Base-by-base conservation (phyloP, 2,797 vertebrate genomes). In the Hydrolagus colliei region DNA sequence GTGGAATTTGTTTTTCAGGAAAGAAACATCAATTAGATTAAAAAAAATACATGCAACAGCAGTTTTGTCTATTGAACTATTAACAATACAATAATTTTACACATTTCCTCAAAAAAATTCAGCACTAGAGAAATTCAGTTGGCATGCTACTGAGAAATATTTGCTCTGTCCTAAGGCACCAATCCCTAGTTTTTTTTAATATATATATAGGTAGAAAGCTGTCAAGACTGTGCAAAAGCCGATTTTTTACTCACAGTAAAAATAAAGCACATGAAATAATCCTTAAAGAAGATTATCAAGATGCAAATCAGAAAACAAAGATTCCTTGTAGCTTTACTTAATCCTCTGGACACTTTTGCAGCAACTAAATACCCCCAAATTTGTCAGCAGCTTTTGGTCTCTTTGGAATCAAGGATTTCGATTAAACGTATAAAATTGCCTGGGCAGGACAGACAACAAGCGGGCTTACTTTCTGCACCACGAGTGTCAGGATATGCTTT, bases 41-140 rank as follows among this genome's bases (percentile, higher is more conserved):
- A 80, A 80, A 77, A 71, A 77, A 84, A 80, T 68, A 84, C 79
- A 84, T 84, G 79, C 79, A 84, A 84, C 79, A 84, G 65, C 79
- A 84, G 79, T 67, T 68, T 84, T 27, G 27, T 80, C 79, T 84
- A 84, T 52, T 71, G 18, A 84, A 84, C 79, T 84, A 52, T 52
- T 52, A 84, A 84, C 79, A 84, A 84, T 84, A 84, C 79, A 84
- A 35, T 84, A 71, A 84, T 84, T 84, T 35, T 84, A 84, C 79
- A 84, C 18, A 84, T 84, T 68, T 63, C 79, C 16, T 84, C 79
- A 84, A 84, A 84, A 84, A 20, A 84, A 84, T 41, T 18, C 27
- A 84, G 32, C 27, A 71, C 79, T 84, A 84, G 71, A 35, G 79
- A 84, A 82, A 84, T 84, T 84, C 65, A 68, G 65, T 84, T 84